Percentiles rank a stretch among this genome's conserved stretches.
These are phyloP conservation scores for Ditylenchus weischeri DNA, from an alignment of 2,888 invertebrate species.

Conservation along the genomic window DNA sequence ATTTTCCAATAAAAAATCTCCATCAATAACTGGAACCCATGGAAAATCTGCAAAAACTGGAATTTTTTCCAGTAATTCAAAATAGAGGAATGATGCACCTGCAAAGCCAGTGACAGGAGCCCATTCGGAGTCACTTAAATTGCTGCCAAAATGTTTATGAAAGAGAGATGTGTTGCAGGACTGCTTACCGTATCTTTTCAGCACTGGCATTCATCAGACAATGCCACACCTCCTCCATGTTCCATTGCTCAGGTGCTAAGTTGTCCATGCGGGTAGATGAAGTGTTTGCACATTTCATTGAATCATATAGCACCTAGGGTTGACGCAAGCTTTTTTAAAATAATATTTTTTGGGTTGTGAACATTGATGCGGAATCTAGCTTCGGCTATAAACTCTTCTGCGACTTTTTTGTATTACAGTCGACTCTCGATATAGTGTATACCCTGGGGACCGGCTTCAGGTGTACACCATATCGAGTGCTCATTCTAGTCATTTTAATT, in stretches of 20 bases:
- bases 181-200: constrained; percentile 66
- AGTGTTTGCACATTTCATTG: constrained; percentile 40
- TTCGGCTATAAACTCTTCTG: no score
- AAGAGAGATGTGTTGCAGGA: not conserved
- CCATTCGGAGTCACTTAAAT: constrained; percentile 52
- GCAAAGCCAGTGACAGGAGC: constrained; percentile 60
- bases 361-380: no score
- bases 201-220: constrained; percentile 68
- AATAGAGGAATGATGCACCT: constrained; percentile 48
- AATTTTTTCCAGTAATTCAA: constrained; percentile 63
- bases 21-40: constrained; percentile 77
- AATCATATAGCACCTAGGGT: constrained; percentile 28
- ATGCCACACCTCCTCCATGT: constrained; percentile 69
- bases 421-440: no score
- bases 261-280: no score
- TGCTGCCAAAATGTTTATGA: constrained; percentile 61
- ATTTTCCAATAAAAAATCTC: constrained; percentile 79
- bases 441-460: no score
- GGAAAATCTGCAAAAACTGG: constrained; percentile 61
- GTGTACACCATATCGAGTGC: no score
- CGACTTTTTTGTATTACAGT: no score
- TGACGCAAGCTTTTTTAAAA: no score
- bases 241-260: constrained; percentile 26
- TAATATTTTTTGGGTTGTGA: no score
- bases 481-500: no score